A percentile compares a stretch with the other conserved stretches of the same genome.
phyloP scores from a whole-genome alignment of 2,113 vertebrate genomes.

The Gila orcuttii region DNA sequence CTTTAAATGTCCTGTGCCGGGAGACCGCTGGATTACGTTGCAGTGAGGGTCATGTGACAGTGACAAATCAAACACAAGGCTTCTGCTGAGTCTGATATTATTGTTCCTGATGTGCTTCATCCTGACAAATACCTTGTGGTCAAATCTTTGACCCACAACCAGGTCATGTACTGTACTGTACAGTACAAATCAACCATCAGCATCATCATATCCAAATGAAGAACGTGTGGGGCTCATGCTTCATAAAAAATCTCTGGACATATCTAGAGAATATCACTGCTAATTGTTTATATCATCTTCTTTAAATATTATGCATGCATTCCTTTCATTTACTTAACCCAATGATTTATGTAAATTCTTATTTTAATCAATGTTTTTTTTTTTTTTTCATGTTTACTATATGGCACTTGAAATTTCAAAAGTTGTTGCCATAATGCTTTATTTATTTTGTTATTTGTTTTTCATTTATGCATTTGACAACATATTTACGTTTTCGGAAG shows the following conservation, averaged over 20 bases:
- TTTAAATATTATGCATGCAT: background rate
- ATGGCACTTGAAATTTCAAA: no score
- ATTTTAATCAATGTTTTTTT: background rate
- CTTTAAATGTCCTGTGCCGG: background rate
- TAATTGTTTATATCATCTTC: background rate
- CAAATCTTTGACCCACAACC: background rate
- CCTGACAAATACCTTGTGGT: background rate
- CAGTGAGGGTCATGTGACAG: background rate
- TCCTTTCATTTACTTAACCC: background rate
- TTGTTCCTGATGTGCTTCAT: background rate
- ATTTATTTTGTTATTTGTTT: background rate
- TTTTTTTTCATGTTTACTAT: no score
- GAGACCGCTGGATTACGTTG: background rate
- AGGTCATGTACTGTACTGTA: background rate
- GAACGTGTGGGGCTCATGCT: background rate
- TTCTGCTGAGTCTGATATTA: background rate
- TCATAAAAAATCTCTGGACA: background rate
- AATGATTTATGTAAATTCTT: background rate
- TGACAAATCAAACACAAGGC: conserved; percentile 13
- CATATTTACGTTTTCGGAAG: background rate
- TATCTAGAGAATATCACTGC: background rate
- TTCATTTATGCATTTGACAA: background rate
- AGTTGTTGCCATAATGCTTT: no score
- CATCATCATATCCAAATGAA: background rate
- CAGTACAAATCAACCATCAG: background rate